A percentile compares a stretch with the other conserved stretches of the same genome.
These are phyloP conservation scores for Eurystomus glaucurus DNA, from an alignment of 2,797 vertebrate genomes.

Conservation along the genomic window DNA sequence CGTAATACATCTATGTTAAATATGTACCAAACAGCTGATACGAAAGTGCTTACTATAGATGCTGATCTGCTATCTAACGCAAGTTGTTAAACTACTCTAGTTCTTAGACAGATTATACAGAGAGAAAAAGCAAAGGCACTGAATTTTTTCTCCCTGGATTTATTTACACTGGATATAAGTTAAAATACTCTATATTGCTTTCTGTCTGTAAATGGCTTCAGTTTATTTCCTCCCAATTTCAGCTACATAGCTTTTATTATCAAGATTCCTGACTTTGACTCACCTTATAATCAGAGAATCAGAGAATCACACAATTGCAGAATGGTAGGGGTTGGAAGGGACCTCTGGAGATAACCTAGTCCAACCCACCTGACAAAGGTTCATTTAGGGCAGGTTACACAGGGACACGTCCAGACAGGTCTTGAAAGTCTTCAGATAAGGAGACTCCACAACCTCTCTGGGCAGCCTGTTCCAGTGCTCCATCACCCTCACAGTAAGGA, in stretches of 20 bases:
- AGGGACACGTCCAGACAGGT: no score
- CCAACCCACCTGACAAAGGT: no score
- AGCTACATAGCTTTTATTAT: neutral
- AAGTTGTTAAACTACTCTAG: neutral
- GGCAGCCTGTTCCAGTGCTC: no score
- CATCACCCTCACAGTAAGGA: no score
- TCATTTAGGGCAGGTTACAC: no score
- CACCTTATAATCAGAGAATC: neutral
- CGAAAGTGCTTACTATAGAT: neutral
- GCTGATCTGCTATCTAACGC: neutral
- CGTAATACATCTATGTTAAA: neutral
- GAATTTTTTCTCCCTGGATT: neutral
- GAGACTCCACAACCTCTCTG: no score
- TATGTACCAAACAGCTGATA: neutral
- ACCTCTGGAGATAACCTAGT: no score
- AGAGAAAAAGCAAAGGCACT: neutral
- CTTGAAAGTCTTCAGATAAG: no score
- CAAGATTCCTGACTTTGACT: neutral
- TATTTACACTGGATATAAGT: neutral
- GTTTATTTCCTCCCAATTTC: neutral
- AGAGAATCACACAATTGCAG: no score
- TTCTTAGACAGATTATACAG: neutral
- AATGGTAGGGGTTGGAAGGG: no score
- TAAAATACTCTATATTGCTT: neutral
- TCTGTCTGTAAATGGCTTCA: neutral